phyloP scores from a whole-genome alignment of 2,888 invertebrate genomes.

The Proisotoma minuta region DNA sequence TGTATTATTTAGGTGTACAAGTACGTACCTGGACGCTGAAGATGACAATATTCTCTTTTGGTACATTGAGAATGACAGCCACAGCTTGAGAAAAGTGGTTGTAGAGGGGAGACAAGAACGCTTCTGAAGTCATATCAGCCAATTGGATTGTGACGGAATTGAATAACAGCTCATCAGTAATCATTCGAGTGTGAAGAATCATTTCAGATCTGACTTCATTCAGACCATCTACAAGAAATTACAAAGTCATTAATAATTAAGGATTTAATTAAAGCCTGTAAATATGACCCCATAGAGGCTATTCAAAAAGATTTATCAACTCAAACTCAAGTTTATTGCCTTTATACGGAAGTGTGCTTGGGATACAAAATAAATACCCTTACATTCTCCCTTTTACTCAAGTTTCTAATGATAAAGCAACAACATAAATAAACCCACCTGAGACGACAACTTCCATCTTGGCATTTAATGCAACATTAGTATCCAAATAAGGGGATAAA shows the following conservation, averaged over 20 bases:
- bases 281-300: too few species aligned
- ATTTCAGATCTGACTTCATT: constrained; percentile 83
- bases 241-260: constrained; percentile 11
- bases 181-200: constrained; percentile 71
- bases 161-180: constrained; percentile 89
- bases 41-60: constrained; percentile 84
- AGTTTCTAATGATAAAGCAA: not conserved
- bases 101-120: constrained; percentile 81
- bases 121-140: constrained; percentile 87
- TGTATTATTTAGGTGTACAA: too few species aligned
- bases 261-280: constrained; percentile 9
- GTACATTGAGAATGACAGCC: constrained; percentile 86
- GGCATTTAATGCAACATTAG: constrained; percentile 88
- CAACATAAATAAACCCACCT: constrained; percentile 53
- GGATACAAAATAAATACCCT: not conserved
- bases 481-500: constrained; percentile 86
- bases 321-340: constrained; percentile 4
- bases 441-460: constrained; percentile 90
- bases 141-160: constrained; percentile 90
- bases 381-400: not conserved
- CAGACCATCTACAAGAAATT: constrained; percentile 67
- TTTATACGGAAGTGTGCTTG: not conserved
- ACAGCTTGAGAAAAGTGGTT: constrained; percentile 84
- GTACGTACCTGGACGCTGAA: constrained; percentile 73
- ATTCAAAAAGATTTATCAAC: not conserved